Evolutionary conservation across 2,797 vertebrate genomes (phyloP), one percentile per base, ranked within the genome.

Genomic region (Ctenosaura bakeri): DNA sequence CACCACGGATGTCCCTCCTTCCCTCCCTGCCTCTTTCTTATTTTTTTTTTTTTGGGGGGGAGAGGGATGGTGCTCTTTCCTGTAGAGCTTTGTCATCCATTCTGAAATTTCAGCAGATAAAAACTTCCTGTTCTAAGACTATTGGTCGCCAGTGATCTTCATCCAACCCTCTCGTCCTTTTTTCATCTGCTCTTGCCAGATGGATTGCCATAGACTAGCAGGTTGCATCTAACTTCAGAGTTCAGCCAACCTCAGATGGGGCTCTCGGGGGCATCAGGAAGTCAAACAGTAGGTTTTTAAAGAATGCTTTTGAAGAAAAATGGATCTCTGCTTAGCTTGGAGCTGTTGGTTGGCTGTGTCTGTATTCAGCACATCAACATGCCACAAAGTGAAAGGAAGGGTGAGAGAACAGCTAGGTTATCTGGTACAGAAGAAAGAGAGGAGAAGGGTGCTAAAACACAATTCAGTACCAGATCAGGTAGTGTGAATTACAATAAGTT

Each of bases 121-220:
- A 88, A 64, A 3, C 73, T 81, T 7, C 83, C 89, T 93, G 90
- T 16, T 0, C 62, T 26, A 52, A 26, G 42, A 87, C 92, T 93
- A 89, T 93, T 91, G 94, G 91, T 85, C 83, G 4, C 42, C 14
- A 12, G 56, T 35, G 88, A 52, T 42, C 9, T 2, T 46, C 86
- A 50, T 86, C 86, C 46, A 10, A 2, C 3, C 29, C 64, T 69
- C 46, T 1, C 0, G 54, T 38, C n/a, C 8, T 26, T 64, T 4
- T 54, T 81, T 66, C 88, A 64, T 73, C 91, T 76, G 0, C 79
- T 26, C 83, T 56, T 77, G 1, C 71, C 62, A 66, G 0, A 79
- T n/a, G 85, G n/a, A 86, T 79, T 82, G 66, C 0, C 20, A 69
- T 42, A 0, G 54, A 77, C 82, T 59, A 69, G 50, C 83, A 84